These are phyloP conservation scores for Pristionchus exspectatus DNA, from an alignment of 2,888 invertebrate genomes.

Conservation along the genomic window DNA sequence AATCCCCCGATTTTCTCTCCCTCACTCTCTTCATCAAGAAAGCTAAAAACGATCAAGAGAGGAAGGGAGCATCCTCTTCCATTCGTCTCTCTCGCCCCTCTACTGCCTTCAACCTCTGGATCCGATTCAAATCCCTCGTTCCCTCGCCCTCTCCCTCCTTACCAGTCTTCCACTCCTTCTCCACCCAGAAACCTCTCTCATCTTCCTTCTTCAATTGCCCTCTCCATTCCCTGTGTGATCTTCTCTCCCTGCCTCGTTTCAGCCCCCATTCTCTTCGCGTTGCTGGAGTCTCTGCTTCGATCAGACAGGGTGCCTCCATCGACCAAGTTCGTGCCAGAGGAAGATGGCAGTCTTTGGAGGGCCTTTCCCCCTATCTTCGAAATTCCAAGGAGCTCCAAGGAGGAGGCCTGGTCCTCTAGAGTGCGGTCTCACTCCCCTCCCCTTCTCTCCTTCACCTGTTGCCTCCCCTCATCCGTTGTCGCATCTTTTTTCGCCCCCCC, in stretches of 20 bases:
- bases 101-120: background rate
- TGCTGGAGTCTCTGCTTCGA: background rate
- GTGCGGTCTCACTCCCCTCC: too few species aligned
- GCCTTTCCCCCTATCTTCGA: background rate
- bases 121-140: background rate
- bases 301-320: background rate
- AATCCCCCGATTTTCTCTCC: background rate
- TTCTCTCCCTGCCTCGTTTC: too few species aligned
- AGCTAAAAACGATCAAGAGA: conserved; percentile 33
- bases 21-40: background rate
- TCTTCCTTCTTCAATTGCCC: background rate
- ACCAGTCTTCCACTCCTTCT: background rate
- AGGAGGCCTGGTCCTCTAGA: background rate
- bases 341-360: background rate
- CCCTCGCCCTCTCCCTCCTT: background rate
- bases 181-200: background rate
- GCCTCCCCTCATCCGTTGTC: too few species aligned
- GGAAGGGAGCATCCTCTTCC: background rate
- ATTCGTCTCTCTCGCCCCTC: background rate
- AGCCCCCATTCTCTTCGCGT: conserved; percentile 29
- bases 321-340: background rate
- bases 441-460: too few species aligned
- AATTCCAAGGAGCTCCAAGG: background rate
- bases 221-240: background rate
- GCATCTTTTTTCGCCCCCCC: too few species aligned